Evolutionary conservation across 2,797 vertebrate genomes (phyloP).

Genomic region (Agapornis canus): DNA sequence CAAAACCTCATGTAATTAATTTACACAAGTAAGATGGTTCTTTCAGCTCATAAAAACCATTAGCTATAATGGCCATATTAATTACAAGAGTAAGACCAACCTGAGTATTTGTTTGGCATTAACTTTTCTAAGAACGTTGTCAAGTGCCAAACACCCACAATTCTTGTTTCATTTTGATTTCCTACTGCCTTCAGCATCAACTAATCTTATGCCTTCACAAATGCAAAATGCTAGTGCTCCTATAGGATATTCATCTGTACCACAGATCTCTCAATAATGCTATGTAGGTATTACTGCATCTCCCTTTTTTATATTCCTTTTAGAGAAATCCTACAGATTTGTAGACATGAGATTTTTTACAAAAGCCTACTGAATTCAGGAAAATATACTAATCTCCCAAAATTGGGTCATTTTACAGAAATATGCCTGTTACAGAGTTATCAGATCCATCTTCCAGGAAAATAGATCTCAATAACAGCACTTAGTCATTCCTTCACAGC

Average conservation of each 20-base stretch:
- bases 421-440: conserved; percentile 33
- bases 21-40: not conserved
- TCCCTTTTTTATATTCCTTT: not conserved
- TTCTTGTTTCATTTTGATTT: not conserved
- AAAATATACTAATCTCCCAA: conserved; percentile 53
- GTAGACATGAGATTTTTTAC: not conserved
- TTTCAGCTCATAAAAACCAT: not conserved
- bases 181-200: not conserved
- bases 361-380: conserved; percentile 27
- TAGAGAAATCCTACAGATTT: conserved; percentile 2
- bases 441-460: conserved; percentile 44
- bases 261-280: not conserved
- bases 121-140: not conserved
- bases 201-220: not conserved
- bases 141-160: not conserved
- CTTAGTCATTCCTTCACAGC: conserved; percentile 25
- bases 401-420: conserved; percentile 51
- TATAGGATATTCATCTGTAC: not conserved
- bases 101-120: not conserved
- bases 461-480: conserved; percentile 24
- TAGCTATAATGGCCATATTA: not conserved
- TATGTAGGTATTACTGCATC: not conserved
- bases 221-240: not conserved
- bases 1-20: not conserved
- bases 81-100: not conserved